Conservation (phyloP, 2,797 vertebrate genomes). For the Danio tinwini region DNA sequence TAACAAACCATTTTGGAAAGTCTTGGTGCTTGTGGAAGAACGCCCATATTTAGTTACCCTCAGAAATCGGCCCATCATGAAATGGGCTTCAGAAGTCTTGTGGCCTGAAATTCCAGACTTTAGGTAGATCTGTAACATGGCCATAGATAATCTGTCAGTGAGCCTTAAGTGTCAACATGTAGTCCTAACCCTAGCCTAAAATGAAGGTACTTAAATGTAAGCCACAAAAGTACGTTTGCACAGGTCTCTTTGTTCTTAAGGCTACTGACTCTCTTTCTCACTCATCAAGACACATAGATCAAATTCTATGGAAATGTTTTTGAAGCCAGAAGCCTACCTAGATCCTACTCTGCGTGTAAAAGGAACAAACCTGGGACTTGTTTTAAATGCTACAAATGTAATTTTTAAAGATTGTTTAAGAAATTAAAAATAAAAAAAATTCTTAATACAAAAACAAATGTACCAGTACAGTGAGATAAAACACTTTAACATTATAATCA, state of each 20-base stretch:
- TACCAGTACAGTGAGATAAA: too few species aligned
- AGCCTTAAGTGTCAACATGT: not conserved
- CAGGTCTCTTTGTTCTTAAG: conserved; percentile 71
- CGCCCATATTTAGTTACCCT: not conserved
- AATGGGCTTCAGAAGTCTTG: conserved; percentile 1
- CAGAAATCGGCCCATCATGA: conserved; percentile 1
- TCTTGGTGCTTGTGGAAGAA: not conserved
- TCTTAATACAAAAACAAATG: too few species aligned
- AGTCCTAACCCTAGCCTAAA: conserved; percentile 63
- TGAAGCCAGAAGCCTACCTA: conserved; percentile 15
- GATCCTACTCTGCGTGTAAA: not conserved
- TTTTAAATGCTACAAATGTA: too few species aligned
- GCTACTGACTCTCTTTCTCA: conserved; percentile 53
- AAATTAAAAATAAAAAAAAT: too few species aligned
- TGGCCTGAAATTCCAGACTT: conserved; percentile 31
- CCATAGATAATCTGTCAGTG: not conserved
- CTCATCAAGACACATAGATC: conserved; percentile 28
- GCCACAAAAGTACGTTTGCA: conserved; percentile 65
- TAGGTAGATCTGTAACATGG: conserved; percentile 1
- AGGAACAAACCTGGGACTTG: conserved; percentile 9
- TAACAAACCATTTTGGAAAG: conserved; percentile 4
- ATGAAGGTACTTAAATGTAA: conserved; percentile 60
- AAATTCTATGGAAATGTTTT: conserved; percentile 38
- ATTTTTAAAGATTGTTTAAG: too few species aligned
- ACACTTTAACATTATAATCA: too few species aligned